phyloP scores from a whole-genome alignment of 2,888 invertebrate genomes.

The Erynnis tages region DNA sequence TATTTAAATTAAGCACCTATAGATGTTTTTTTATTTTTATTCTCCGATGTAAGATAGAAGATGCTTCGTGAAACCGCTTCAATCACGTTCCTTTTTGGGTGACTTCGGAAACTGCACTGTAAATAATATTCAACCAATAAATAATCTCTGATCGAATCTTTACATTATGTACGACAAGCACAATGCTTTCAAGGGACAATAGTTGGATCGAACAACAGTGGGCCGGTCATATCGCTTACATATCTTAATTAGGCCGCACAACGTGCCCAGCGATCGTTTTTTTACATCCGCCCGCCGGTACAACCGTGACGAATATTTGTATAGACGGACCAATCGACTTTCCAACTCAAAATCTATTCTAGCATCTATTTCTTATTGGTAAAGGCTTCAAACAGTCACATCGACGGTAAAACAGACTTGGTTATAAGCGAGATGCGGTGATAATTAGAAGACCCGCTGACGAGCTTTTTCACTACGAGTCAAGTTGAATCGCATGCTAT shows the following conservation, averaged over 20 bases:
- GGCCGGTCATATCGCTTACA: constrained; percentile 71
- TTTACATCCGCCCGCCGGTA: constrained; percentile 52
- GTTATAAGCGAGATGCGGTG: constrained; percentile 40
- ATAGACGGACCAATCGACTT: constrained; percentile 33
- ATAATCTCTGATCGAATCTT: constrained; percentile 31
- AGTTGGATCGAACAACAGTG: constrained; percentile 63
- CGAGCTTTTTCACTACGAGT: constrained; percentile 39
- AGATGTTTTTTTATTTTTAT: background rate
- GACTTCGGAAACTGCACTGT: constrained; percentile 13
- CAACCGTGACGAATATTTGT: constrained; percentile 66
- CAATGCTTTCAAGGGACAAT: constrained; percentile 54
- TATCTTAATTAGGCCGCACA: constrained; percentile 82
- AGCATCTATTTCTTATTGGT: constrained; percentile 4
- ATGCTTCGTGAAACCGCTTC: constrained; percentile 13
- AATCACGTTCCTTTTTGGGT: constrained; percentile 24
- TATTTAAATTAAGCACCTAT: too few species aligned
- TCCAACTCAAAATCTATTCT: constrained; percentile 5
- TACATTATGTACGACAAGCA: constrained; percentile 34
- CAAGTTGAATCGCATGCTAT: constrained; percentile 36
- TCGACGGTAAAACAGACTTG: constrained; percentile 26
- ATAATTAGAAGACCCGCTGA: constrained; percentile 57
- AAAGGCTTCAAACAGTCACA: background rate
- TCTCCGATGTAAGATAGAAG: constrained; percentile 13
- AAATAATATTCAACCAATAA: constrained; percentile 27
- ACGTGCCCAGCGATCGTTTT: constrained; percentile 62